Evolutionary conservation across 2,797 vertebrate genomes (phyloP).

Genomic region (Pteronotus mesoamericanus): DNA sequence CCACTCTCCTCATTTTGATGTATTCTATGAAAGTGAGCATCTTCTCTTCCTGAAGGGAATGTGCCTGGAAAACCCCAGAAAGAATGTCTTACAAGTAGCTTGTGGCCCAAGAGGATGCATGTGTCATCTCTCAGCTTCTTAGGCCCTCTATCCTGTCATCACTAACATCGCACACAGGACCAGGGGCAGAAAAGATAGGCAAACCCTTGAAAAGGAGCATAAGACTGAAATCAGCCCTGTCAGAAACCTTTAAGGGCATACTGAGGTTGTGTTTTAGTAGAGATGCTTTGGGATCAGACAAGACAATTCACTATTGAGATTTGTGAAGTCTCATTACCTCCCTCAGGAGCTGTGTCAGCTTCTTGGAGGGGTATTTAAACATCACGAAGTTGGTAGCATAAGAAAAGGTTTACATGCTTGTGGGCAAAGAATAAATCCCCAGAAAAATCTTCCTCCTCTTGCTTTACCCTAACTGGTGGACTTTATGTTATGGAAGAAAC

Average conservation of each 20-base stretch:
- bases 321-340: neutral
- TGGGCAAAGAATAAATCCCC: neutral
- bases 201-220: neutral
- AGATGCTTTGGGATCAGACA: neutral
- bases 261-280: neutral
- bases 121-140: neutral
- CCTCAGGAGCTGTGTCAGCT: neutral
- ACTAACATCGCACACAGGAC: neutral
- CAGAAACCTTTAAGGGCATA: neutral
- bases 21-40: neutral
- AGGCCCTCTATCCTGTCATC: neutral
- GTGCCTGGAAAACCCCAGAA: neutral
- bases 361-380: neutral
- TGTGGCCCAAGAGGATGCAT: neutral
- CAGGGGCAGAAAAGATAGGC: neutral
- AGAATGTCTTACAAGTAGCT: neutral
- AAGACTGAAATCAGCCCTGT: neutral
- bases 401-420: conserved; percentile 24
- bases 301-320: neutral
- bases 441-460: neutral
- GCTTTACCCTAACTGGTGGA: neutral
- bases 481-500: conserved; percentile 56
- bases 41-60: neutral
- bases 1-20: neutral
- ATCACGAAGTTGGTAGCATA: conserved; percentile 22